Evolutionary conservation across 2,888 invertebrate genomes (phyloP).

Genomic region (Aphrophora alni): DNA sequence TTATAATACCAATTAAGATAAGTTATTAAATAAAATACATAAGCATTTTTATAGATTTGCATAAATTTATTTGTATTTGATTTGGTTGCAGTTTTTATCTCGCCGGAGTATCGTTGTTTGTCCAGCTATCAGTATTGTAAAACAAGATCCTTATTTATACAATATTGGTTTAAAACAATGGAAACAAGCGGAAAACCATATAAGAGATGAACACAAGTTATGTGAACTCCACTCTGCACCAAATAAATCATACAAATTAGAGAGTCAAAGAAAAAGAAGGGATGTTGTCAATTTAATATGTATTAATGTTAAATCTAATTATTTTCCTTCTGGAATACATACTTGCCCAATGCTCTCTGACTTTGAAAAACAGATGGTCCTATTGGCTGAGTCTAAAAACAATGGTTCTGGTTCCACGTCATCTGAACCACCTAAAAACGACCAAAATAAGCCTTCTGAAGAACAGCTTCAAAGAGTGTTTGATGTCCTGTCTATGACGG

Average conservation of each 20-base stretch:
- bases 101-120: neutral
- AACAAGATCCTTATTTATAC: neutral
- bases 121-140: neutral
- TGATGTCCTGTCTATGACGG: slow-evolving; percentile 56
- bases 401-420: neutral
- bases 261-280: neutral
- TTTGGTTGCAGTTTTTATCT: neutral
- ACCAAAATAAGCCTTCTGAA: slow-evolving; percentile 45
- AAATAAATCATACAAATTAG: neutral
- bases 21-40: too few relatives aligned
- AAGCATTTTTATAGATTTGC: too few relatives aligned
- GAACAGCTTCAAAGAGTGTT: slow-evolving; percentile 48
- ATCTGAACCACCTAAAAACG: slow-evolving; percentile 39
- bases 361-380: slow-evolving; percentile 48
- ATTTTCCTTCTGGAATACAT: neutral
- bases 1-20: too few relatives aligned
- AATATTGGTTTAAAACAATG: neutral
- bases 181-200: neutral
- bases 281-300: neutral
- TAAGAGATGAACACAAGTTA: neutral
- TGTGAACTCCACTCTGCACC: neutral
- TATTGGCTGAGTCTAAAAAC: slow-evolving; percentile 43
- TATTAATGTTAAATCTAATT: neutral
- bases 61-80: neutral
- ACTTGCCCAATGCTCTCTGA: neutral